Evolutionary conservation across 2,113 vertebrate genomes (phyloP), one percentile per base, ranked within the genome.

Genomic region (Peromyscus californicus): DNA sequence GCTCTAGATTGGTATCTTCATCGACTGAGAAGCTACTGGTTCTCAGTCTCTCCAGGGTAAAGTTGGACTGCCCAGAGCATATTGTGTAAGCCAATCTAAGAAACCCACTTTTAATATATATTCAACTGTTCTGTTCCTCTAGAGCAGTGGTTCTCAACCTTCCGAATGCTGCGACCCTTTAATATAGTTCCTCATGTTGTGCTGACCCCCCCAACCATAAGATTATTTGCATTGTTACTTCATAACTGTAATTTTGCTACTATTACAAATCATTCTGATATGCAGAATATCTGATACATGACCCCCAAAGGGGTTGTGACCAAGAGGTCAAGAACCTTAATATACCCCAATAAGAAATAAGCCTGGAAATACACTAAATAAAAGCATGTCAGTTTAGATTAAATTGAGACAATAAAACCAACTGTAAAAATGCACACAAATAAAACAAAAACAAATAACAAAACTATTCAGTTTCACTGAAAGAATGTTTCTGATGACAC

Each of bases 301-400:
- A 72, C 70, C 36, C 70, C 36, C 70, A 72, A 74, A 74, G 36
- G 67, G 31, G 67, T 69, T 12, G 5, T 5, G 5, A 69, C 31
- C 65, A 31, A 69, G 67, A 69, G 67, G n/a, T 74, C 70, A 39
- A 72, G 12, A 83, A 61, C 26, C 57, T 59, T 61, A 83, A 59
- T 39, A 59, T 3, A 83, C 21, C 10, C 12, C 36, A 79, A 83
- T 83, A 83, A 83, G 70, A 83, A 83, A 83, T 24, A 75, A 72
- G 33, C 16, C 42, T 83, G 22, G n/a, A 97, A 95, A 33, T 26
- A 92, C 70, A 88, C 24, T 69, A 90, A 96, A 89, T 92, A 90
- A 96, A 97, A 94, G 78, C 39, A 93, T 17, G 59, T 87, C 13
- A 95, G 79, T 67, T 76, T 92, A 13, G 86, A 94, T 6, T 92